Evolutionary conservation across 1,140 invertebrate genomes (phyloP), one percentile per base, ranked within the genome.

Genomic region (Phymastichus coffea): DNA sequence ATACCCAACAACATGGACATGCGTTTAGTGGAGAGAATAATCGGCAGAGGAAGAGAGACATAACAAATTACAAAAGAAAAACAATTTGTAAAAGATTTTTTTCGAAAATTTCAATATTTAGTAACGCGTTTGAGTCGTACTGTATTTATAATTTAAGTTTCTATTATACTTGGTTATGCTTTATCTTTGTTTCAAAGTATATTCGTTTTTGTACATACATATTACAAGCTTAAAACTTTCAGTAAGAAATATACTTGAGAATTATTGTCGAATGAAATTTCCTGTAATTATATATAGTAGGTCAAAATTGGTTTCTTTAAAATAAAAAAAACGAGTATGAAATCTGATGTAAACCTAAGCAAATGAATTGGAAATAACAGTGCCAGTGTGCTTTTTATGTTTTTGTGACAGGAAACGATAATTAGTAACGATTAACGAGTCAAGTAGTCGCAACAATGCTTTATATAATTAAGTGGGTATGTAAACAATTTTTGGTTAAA

Each of bases 331-430:
- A 46, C 8, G 7, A 47, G 26, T 15, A 52, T 40, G 57, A 62
- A 63, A 68, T 69, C 66, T 65, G 53, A 69, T 62, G 66, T 65
- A 66, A 69, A 65, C 59, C 66, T 68, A 63, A 26, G 30, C 19
- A 49, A 49, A 30, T 33, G 35, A 49, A 37, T 1, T 22, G 33
- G n/a, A n/a, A n/a, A n/a, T 1, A 35, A 49, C 8, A 35, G 17
- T 28, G 46, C 1, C 23, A 19, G 7, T 48, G 6, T 33, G 15
- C 17, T 17, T 12, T 48, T 48, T 19, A 30, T 48, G 28, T 33
- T 48, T 1, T 48, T 33, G 17, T 8, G 9, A 20, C 17, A 48
- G 28, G 25, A 26, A 4, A 25, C n/a, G n/a, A n/a, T n/a, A n/a
- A n/a, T 33, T 48, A n/a, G 26, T 4, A 33, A 54, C 20, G 37